Evolutionary conservation across 2,888 invertebrate genomes (phyloP).

Genomic region (Hoplodrina blanda): DNA sequence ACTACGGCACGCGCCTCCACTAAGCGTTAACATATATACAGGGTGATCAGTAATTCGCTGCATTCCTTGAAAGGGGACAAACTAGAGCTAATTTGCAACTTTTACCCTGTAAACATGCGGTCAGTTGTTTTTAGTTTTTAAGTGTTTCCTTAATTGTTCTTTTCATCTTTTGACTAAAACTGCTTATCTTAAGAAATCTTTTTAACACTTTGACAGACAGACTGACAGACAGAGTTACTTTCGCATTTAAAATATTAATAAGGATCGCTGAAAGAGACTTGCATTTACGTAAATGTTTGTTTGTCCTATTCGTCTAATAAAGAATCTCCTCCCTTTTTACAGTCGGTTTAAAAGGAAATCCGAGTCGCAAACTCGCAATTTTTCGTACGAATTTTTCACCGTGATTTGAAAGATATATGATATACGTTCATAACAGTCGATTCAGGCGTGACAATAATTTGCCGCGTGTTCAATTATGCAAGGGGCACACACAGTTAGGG

Average conservation of each 20-base stretch:
- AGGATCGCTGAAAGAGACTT: too few relatives aligned
- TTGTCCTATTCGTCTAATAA: neutral
- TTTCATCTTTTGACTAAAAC: too few relatives aligned
- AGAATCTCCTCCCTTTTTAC: neutral
- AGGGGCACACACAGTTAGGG: constrained; percentile 82
- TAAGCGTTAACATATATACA: constrained; percentile 32
- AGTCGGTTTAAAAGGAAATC: constrained; percentile 7
- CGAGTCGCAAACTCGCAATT: neutral
- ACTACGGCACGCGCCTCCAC: constrained; percentile 29
- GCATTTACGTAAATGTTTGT: too few relatives aligned
- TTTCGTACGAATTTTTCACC: constrained; percentile 25
- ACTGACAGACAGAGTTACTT: too few relatives aligned
- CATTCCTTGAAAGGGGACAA: neutral
- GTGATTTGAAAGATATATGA: constrained; percentile 70
- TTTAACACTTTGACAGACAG: too few relatives aligned
- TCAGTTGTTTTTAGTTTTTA: too few relatives aligned
- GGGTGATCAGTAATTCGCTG: neutral
- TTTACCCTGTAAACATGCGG: neutral
- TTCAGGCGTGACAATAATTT: constrained; percentile 87
- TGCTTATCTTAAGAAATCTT: too few relatives aligned
- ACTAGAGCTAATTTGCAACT: neutral
- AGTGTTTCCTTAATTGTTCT: too few relatives aligned
- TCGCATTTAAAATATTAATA: too few relatives aligned
- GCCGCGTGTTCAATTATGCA: constrained; percentile 89
- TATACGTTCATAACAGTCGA: constrained; percentile 73